Evolutionary conservation across 2,888 invertebrate genomes (phyloP).

Genomic region (Orthosia gracilis): DNA sequence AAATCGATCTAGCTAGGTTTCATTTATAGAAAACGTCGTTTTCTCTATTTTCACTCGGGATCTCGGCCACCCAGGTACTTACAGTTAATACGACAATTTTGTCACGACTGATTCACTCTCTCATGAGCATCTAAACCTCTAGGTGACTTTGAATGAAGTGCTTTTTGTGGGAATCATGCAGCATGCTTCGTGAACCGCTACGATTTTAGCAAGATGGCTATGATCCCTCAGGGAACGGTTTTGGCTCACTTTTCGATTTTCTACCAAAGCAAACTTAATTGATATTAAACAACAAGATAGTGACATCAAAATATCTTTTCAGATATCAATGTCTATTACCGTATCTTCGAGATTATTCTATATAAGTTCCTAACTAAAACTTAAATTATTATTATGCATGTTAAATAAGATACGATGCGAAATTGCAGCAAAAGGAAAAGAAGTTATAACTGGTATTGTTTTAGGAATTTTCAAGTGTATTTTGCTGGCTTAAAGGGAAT

Average conservation of each 20-base stretch:
- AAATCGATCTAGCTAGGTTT: too few relatives aligned
- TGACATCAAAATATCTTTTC: not conserved
- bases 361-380: too few relatives aligned
- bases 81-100: not conserved
- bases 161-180: not conserved
- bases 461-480: too few relatives aligned
- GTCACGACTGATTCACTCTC: not conserved
- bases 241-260: not conserved
- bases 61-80: too few relatives aligned
- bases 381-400: too few relatives aligned
- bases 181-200: not conserved
- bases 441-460: too few relatives aligned
- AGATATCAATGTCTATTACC: not conserved
- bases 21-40: too few relatives aligned
- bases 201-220: not conserved
- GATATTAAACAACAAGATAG: not conserved
- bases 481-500: too few relatives aligned
- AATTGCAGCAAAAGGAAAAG: too few relatives aligned
- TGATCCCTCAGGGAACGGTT: not conserved
- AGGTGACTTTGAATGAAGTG: not conserved
- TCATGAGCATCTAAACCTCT: not conserved
- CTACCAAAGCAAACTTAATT: not conserved
- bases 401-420: too few relatives aligned
- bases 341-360: conserved; percentile 5
- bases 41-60: too few relatives aligned